Evolutionary conservation across 2,797 vertebrate species (phyloP), one percentile per base, ranked within the genome.

Genomic region (Myripristis jacobus): DNA sequence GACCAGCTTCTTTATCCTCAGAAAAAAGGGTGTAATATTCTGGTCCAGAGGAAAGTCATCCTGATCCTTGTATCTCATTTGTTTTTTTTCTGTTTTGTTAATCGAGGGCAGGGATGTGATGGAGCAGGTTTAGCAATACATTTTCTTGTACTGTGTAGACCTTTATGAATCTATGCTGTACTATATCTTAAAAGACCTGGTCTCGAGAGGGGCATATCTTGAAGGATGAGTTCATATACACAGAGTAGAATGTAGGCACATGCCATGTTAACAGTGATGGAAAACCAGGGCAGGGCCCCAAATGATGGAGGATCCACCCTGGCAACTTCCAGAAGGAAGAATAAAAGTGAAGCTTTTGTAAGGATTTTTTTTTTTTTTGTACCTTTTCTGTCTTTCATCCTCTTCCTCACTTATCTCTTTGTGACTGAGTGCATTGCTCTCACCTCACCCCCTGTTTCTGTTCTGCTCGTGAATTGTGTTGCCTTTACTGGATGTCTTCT

Each of bases 401-500:
- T 67, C 73, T 70, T 73, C 47, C 56, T 74, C 69, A 80, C 79
- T 90, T 87, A 87, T 90, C 82, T 87, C 74, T 86, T 74, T 81
- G 77, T 83, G 71, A 71, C 80, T 84, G 74, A 81, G 74, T 81
- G 82, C 84, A 68, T 85, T 82, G 80, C 76, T 80, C 83, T 88
- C 79, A 78, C 80, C 87, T 74, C 46, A 22, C 78, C 75, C 53
- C 62, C 71, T 36, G 56, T 52, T 68, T 85, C 72, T 81, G 80
- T 86, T 89, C 65, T 29, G 75, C 67, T 81, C 71, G 81, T 85
- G 88, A 88, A 87, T 82, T 67, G 73, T 84, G 71, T 71, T 82
- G 84, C 86, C 83, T 86, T 89, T 78, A 82, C 80, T 71, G 88
- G 86, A 84, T 75, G 73, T 88, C 83, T 87, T 67, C 81, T 84